These are phyloP conservation scores for Pseudomyrmex cubaensis DNA, from an alignment of 1,140 invertebrate species.

Conservation along the genomic window DNA sequence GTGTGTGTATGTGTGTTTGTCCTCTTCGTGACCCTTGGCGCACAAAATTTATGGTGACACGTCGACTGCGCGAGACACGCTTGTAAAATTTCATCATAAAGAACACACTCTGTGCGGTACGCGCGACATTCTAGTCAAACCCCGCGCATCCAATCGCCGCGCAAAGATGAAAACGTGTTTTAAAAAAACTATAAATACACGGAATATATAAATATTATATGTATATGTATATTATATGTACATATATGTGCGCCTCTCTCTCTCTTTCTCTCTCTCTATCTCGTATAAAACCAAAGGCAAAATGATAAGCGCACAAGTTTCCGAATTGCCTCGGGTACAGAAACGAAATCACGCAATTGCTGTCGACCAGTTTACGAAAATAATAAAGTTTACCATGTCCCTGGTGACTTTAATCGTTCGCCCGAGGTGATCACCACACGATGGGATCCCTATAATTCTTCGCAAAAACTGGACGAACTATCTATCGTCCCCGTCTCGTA, in stretches of 20 bases:
- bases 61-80: not conserved
- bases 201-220: no score
- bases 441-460: conserved; percentile 48
- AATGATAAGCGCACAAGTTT: not conserved
- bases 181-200: no score
- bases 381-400: conserved; percentile 47
- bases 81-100: conserved; percentile 56
- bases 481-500: conserved; percentile 2
- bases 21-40: conserved; percentile 10
- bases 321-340: conserved; percentile 5
- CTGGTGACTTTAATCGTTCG: conserved; percentile 37
- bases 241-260: no score
- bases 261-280: not conserved
- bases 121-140: conserved; percentile 30
- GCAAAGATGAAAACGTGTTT: not conserved
- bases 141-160: not conserved
- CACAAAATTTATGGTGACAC: conserved; percentile 55
- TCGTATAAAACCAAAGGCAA: not conserved
- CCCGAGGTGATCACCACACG: conserved; percentile 41
- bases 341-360: conserved; percentile 51
- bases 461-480: conserved; percentile 18
- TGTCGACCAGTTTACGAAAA: conserved; percentile 34
- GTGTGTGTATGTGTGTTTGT: no score
- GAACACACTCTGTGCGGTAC: conserved; percentile 11
- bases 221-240: no score